Evolutionary conservation across 2,888 invertebrate genomes (phyloP).

Genomic region (Chaetogeoica ovagalla): DNA sequence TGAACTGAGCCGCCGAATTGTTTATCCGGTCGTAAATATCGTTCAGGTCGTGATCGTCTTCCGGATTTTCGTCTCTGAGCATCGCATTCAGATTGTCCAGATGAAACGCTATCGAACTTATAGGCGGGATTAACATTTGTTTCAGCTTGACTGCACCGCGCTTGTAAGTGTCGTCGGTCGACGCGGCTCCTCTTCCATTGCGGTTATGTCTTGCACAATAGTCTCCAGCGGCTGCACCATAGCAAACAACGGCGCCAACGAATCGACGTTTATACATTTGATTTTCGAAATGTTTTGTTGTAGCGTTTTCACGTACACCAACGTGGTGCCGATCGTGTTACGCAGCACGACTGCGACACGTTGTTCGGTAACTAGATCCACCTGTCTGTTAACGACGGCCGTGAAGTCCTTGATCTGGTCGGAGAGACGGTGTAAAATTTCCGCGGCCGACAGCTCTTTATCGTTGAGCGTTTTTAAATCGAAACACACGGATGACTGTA

Average conservation of each 20-base stretch:
- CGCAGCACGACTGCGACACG: slow-evolving; percentile 21
- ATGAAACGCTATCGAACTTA: slow-evolving; percentile 34
- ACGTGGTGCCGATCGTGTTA: slow-evolving; percentile 32
- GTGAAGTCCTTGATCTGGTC: slow-evolving; percentile 18
- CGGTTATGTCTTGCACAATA: slow-evolving; percentile 15
- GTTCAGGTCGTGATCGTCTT: slow-evolving; percentile 26
- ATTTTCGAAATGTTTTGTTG: slow-evolving; percentile 28
- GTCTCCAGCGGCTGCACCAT: slow-evolving; percentile 39
- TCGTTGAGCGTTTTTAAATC: slow-evolving; percentile 29
- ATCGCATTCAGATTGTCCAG: slow-evolving; percentile 6
- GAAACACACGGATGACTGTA: slow-evolving; percentile 33
- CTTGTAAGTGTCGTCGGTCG: not conserved
- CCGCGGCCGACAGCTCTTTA: not conserved
- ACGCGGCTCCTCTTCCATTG: not conserved
- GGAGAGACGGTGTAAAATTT: slow-evolving; percentile 8
- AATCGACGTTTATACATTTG: slow-evolving; percentile 1
- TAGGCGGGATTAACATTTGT: slow-evolving; percentile 34
- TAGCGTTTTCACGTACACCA: slow-evolving; percentile 18
- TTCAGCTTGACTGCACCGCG: not conserved
- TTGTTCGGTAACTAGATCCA: slow-evolving; percentile 28
- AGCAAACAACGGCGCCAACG: slow-evolving; percentile 8
- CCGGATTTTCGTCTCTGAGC: not conserved
- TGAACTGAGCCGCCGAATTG: slow-evolving; percentile 11
- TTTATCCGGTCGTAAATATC: slow-evolving; percentile 28
- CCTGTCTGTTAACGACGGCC: slow-evolving; percentile 10